Evolutionary conservation across 2,888 invertebrate species (phyloP), one percentile per base, ranked within the genome.

Genomic region (Lottia gigantea): DNA sequence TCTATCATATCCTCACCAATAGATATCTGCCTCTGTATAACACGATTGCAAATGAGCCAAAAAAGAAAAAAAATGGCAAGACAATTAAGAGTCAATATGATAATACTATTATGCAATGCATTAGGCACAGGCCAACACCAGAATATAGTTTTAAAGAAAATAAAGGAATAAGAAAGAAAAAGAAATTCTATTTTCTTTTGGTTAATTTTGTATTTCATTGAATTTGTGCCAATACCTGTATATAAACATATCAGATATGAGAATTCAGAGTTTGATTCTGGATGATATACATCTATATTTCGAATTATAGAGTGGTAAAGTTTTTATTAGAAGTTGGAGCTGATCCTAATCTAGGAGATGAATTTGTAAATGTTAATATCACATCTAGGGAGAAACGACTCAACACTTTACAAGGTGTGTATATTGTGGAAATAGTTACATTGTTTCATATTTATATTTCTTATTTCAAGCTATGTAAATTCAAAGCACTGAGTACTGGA

Each of bases 331-430:
- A 91, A n/a, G 91, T 92, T 68, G 95, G 95, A n/a, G 95, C 95
- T 40, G 92, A 94, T 85, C 92, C 93, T 1, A 93, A 95, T 89
- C 83, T 92, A 46, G 92, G 91, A 62, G 95, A 95, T 89, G 92
- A 93, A 72, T 96, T 93, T 88, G 91, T 92, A 6, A 94, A 92
- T 86, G 92, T 93, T 2, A 91, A 92, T 70, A 90, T 91, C 79
- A 92, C 92, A 62, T 93, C 94, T 7, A 89, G 91, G 71, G 91
- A 92, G 78, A 91, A 91, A 74, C 92, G 93, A 45, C 83, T 94
- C 71, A 93, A 94, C 89, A 92, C 93, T n/a, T 88, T 94, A 63
- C 93, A 94, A 89, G 93, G 92, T 92, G 85, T 61, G 68, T 14
- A 4, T 15, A n/a, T 16, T 16, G 40, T 40, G 6, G 2, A 6